Percentiles rank a stretch among this genome's conserved stretches.
These are phyloP conservation scores for Spodoptera littoralis DNA, from an alignment of 2,888 invertebrate genomes.

Conservation along the genomic window DNA sequence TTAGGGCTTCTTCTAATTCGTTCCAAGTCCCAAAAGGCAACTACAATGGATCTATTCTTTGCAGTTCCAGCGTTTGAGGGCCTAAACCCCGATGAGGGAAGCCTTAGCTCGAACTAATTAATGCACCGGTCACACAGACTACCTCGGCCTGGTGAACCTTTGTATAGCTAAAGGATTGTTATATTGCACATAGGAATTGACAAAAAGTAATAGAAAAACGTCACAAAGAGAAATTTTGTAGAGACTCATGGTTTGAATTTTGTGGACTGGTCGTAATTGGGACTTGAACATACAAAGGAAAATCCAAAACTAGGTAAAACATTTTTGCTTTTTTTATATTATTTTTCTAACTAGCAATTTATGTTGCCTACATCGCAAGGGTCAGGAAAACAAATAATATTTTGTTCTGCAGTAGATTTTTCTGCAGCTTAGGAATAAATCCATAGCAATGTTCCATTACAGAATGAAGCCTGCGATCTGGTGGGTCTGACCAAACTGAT, in stretches of 20 bases:
- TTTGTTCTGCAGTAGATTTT: too few species aligned
- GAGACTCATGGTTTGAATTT: too few species aligned
- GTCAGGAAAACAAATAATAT: too few species aligned
- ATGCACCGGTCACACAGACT: constrained; percentile 30
- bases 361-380: too few species aligned
- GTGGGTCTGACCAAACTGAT: constrained; percentile 39
- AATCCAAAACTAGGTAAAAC: too few species aligned
- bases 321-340: too few species aligned
- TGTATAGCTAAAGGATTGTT: constrained; percentile 12
- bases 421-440: constrained; percentile 17
- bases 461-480: constrained; percentile 29
- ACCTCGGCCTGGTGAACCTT: constrained; percentile 19
- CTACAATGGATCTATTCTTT: constrained; percentile 39
- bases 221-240: too few species aligned
- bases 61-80: constrained; percentile 13
- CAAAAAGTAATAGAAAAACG: too few species aligned
- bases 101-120: constrained; percentile 50
- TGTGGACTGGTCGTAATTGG: too few species aligned
- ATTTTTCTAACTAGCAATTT: too few species aligned
- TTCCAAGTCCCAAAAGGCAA: constrained; percentile 12
- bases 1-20: constrained; percentile 25
- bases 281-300: too few species aligned
- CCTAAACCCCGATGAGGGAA: constrained; percentile 47
- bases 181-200: too few species aligned
- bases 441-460: constrained; percentile 33